Conservation (phyloP, 2,113 vertebrate species). For the Prietella phreatophila region DNA sequence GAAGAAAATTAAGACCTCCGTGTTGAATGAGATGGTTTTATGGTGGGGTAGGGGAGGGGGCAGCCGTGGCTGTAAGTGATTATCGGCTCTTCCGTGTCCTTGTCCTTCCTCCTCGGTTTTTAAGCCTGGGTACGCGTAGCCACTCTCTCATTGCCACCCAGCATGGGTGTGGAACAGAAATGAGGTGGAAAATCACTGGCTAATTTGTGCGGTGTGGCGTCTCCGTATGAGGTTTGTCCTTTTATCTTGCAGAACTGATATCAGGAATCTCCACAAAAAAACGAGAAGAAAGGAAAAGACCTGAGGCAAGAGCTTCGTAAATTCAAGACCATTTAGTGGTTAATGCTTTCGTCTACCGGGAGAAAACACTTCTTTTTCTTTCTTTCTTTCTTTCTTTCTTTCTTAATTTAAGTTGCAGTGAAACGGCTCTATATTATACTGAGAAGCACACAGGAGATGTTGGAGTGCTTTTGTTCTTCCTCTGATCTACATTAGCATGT, state of each 20-base stretch:
- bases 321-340: background rate
- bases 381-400: background rate
- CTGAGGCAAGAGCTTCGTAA: background rate
- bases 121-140: background rate
- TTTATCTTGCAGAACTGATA: background rate
- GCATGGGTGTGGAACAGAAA: constrained; percentile 36
- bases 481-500: background rate
- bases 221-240: background rate
- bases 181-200: constrained; percentile 16
- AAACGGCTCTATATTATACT: background rate
- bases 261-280: background rate
- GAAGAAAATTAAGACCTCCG: background rate
- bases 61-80: background rate
- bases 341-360: background rate
- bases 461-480: background rate
- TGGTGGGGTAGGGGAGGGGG: background rate
- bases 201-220: constrained; percentile 14
- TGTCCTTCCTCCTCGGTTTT: background rate
- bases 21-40: background rate
- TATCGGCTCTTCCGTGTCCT: background rate
- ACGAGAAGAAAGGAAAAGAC: background rate
- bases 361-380: background rate
- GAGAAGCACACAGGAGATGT: background rate
- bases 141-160: background rate
- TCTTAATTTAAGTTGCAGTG: background rate